These are phyloP conservation scores for Mesocricetus auratus DNA, from an alignment of 2,113 vertebrate genomes.

Conservation along the genomic window DNA sequence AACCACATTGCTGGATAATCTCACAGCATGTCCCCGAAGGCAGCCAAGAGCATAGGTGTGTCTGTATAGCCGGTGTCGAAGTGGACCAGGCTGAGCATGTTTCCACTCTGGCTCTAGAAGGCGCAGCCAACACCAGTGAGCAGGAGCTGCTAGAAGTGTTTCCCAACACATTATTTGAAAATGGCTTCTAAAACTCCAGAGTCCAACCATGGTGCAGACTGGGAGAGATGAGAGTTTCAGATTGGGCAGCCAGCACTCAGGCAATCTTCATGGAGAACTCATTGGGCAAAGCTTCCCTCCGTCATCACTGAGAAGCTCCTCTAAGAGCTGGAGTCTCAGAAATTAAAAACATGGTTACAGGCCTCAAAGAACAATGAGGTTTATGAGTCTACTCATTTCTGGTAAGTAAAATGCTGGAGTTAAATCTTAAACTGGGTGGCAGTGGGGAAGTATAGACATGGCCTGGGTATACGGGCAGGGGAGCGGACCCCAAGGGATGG, in stretches of 20 bases:
- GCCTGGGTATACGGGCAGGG: not conserved
- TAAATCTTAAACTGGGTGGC: not conserved
- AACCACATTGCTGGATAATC: not conserved
- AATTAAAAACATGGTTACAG: not conserved
- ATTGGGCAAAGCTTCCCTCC: not conserved
- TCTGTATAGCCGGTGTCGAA: slow-evolving; percentile 39
- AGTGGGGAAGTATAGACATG: not conserved
- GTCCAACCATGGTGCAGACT: not conserved
- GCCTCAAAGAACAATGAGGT: not conserved
- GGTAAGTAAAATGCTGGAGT: not conserved
- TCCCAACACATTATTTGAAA: slow-evolving; percentile 58
- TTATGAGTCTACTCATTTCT: not conserved
- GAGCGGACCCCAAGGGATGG: not conserved
- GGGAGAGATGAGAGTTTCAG: not conserved
- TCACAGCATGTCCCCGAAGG: slow-evolving; percentile 35
- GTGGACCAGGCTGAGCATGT: not conserved
- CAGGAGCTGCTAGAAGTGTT: slow-evolving; percentile 31
- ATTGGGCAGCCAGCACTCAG: not conserved
- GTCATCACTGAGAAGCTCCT: not conserved
- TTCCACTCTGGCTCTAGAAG: slow-evolving; percentile 57
- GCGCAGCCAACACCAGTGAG: slow-evolving; percentile 9
- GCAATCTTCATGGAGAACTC: not conserved
- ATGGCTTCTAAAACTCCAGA: slow-evolving; percentile 4
- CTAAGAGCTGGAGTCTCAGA: not conserved
- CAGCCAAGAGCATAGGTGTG: slow-evolving; percentile 49